A percentile compares a stretch with the other conserved stretches of the same genome.
phyloP scores from a whole-genome alignment of 2,113 vertebrate genomes.

The Etia nguti region DNA sequence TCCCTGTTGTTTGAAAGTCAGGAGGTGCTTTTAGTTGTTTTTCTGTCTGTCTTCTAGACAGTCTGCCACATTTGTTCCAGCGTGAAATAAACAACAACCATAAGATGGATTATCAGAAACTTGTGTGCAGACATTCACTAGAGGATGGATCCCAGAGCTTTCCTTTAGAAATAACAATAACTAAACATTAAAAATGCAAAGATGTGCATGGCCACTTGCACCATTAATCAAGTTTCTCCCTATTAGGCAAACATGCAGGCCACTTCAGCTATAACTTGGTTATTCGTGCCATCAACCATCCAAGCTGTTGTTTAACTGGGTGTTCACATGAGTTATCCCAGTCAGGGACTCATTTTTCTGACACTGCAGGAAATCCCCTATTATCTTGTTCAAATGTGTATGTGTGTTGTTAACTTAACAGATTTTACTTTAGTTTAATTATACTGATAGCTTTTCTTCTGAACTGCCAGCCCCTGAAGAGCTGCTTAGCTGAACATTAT shows the following conservation, averaged over 20 bases:
- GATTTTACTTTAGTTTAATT: not conserved
- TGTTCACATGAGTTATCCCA: not conserved
- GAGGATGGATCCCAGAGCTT: not conserved
- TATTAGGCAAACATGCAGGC: not conserved
- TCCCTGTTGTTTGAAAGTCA: not conserved
- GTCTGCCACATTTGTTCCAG: not conserved
- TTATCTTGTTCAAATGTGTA: not conserved
- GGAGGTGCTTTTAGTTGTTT: not conserved
- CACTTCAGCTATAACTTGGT: not conserved
- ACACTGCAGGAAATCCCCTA: not conserved
- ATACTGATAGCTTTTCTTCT: not conserved
- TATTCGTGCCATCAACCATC: not conserved
- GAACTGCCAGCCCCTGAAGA: not conserved
- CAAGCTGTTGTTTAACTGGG: not conserved
- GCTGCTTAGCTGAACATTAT: not conserved
- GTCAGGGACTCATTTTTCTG: not conserved
- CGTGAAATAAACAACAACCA: not conserved
- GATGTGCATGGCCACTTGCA: not conserved
- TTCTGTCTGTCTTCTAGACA: not conserved
- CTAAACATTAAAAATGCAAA: not conserved
- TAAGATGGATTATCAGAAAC: not conserved
- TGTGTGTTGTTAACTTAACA: not conserved
- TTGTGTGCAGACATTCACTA: not conserved
- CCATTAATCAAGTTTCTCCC: not conserved
- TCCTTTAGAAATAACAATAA: not conserved